Evolutionary conservation across 2,888 invertebrate species (phyloP), one percentile per base, ranked within the genome.

Genomic region (Cerastis rubricosa): DNA sequence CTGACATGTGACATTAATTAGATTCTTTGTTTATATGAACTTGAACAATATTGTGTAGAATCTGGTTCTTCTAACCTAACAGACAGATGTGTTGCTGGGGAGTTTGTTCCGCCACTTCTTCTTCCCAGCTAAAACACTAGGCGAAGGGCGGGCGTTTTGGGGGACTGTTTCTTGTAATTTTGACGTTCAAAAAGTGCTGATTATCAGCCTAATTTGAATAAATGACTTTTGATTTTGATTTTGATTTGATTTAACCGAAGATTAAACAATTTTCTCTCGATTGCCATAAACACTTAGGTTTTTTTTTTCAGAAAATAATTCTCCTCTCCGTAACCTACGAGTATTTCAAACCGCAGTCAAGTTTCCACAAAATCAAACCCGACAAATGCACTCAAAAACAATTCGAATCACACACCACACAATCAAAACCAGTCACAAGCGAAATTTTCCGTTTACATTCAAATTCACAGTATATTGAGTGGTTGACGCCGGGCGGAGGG

Each of bases 381-480:
- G 51, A 79, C 47, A 74, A 74, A 47, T 69, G 65, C 67, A 72
- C 43, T 61, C 54, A 83, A 54, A 78, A 80, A 76, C 51, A 80
- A 72, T 75, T 61, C 72, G 25, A 63, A 57, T 66, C n/a, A 71
- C 43, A 29, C 66, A 49, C n/a, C 29, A 77, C 64, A 47, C 64
- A 81, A 81, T 74, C 85, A 81, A 76, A 84, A 64, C 47, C 81
- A 85, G 64, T 86, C 79, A 81, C 40, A 75, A 80, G 71, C 74
- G 66, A 81, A 83, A 85, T 86, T 83, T 86, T 76, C 78, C 80
- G 80, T 85, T 83, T 85, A 79, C 80, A 86, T 85, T 86, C 76
- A 86, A 79, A 83, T 80, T 83, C 80, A 49, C 54, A 66, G 25
- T 75, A 85, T 70, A 78, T 76, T 69, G 71, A 72, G 54, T 74